Evolutionary conservation across 1,140 invertebrate species (phyloP).

Genomic region (Mylabris phalerata): DNA sequence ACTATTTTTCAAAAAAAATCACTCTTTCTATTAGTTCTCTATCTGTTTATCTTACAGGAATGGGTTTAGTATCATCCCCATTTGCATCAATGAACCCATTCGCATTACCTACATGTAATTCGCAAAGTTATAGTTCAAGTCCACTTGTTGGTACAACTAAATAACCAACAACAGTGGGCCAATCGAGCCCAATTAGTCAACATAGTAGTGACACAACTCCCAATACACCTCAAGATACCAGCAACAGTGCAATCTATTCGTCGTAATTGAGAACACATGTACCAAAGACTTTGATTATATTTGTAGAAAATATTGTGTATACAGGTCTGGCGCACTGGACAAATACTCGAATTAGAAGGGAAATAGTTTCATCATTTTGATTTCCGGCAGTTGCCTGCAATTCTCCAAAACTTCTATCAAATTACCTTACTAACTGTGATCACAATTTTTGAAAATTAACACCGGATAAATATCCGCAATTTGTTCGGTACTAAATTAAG

Average conservation of each 20-base stretch:
- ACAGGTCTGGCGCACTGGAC: too few relatives aligned
- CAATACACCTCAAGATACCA: slow-evolving; percentile 14
- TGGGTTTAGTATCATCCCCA: slow-evolving; percentile 71
- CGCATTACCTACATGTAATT: slow-evolving; percentile 79
- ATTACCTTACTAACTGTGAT: slow-evolving; percentile 25
- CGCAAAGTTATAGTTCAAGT: slow-evolving; percentile 73
- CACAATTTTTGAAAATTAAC: slow-evolving; percentile 2
- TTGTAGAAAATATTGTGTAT: too few relatives aligned
- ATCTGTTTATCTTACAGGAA: slow-evolving; percentile 45
- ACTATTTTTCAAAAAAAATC: neutral
- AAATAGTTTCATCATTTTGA: too few relatives aligned
- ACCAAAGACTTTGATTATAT: slow-evolving; percentile 21
- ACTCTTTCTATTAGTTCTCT: neutral
- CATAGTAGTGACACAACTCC: slow-evolving; percentile 5
- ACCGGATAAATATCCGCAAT: slow-evolving; percentile 17
- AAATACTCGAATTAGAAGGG: too few relatives aligned
- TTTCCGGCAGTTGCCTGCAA: too few relatives aligned
- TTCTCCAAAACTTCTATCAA: slow-evolving; percentile 6
- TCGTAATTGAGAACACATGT: slow-evolving; percentile 24
- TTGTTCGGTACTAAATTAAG: neutral
- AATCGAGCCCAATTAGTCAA: slow-evolving; percentile 9
- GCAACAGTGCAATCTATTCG: slow-evolving; percentile 32
- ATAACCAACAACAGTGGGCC: slow-evolving; percentile 50
- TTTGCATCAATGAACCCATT: slow-evolving; percentile 85
- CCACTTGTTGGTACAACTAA: slow-evolving; percentile 77